A percentile compares a stretch with the other conserved stretches of the same genome.
phyloP scores from a whole-genome alignment of 1,140 invertebrate genomes.

The Pectinophora gossypiella region DNA sequence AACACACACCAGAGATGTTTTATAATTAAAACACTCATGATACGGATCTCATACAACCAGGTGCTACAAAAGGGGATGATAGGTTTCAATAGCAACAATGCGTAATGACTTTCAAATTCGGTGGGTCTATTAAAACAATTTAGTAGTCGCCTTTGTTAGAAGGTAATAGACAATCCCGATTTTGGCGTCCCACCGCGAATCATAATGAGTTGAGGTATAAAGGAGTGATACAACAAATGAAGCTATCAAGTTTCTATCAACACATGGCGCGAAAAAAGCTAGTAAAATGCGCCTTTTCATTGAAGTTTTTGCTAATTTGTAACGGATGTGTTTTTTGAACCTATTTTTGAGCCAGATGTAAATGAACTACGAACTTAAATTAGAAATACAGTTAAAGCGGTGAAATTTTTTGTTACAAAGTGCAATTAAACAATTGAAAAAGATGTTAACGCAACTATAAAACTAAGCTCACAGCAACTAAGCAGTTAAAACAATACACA shows the following conservation, averaged over 20 bases:
- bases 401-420: background rate
- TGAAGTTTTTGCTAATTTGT: constrained; percentile 7
- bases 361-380: too few relatives aligned
- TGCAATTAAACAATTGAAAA: background rate
- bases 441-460: background rate
- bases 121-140: constrained; percentile 67
- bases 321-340: background rate
- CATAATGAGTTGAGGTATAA: constrained; percentile 60
- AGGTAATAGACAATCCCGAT: constrained; percentile 44
- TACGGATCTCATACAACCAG: constrained; percentile 51
- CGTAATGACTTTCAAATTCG: constrained; percentile 55
- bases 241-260: constrained; percentile 60
- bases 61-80: constrained; percentile 48
- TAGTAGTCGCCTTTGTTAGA: constrained; percentile 50
- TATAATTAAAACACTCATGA: constrained; percentile 56
- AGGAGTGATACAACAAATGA: constrained; percentile 53
- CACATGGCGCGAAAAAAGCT: constrained; percentile 31
- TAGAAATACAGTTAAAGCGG: too few relatives aligned
- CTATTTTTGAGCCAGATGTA: too few relatives aligned
- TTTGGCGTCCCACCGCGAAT: constrained; percentile 52
- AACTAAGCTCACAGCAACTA: constrained; percentile 18
- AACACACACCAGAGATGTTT: constrained; percentile 6
- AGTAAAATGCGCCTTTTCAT: background rate
- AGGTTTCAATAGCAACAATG: constrained; percentile 43
- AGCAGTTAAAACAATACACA: constrained; percentile 35